A percentile compares a stretch with the other conserved stretches of the same genome.
Evolutionary conservation across 1,140 invertebrate genomes (phyloP).

Genomic region (Dryas iulia): DNA sequence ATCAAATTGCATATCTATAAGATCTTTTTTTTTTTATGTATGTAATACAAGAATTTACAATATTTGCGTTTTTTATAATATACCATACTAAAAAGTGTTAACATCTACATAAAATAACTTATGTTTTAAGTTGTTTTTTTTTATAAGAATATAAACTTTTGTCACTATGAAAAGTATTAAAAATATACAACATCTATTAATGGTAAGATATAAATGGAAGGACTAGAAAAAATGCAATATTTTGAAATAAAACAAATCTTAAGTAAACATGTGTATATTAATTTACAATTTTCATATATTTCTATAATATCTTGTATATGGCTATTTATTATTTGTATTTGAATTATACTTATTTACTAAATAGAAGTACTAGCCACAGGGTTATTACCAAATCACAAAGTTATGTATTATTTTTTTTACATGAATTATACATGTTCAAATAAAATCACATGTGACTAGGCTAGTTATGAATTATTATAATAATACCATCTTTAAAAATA

Average conservation of each 20-base stretch:
- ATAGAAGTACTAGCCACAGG: not conserved
- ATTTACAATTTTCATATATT: not conserved
- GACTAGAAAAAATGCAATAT: too few species aligned
- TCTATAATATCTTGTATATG: not conserved
- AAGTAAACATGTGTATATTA: not conserved
- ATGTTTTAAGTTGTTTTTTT: too few species aligned
- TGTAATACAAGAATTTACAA: too few species aligned
- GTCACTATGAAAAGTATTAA: too few species aligned
- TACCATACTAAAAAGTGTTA: too few species aligned
- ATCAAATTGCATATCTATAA: too few species aligned
- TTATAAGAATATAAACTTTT: too few species aligned
- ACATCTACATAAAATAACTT: too few species aligned
- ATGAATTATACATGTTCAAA: not conserved
- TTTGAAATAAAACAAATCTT: not conserved
- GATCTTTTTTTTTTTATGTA: too few species aligned
- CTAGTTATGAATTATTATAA: not conserved
- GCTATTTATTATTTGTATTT: not conserved
- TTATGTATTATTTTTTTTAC: not conserved
- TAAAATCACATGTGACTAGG: not conserved
- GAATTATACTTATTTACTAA: not conserved
- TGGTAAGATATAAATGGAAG: too few species aligned
- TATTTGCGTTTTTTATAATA: too few species aligned
- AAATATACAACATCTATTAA: too few species aligned
- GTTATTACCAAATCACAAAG: not conserved
- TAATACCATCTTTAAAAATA: not conserved